Evolutionary conservation across 2,113 vertebrate genomes (phyloP).

Genomic region (Oryzias javanicus): DNA sequence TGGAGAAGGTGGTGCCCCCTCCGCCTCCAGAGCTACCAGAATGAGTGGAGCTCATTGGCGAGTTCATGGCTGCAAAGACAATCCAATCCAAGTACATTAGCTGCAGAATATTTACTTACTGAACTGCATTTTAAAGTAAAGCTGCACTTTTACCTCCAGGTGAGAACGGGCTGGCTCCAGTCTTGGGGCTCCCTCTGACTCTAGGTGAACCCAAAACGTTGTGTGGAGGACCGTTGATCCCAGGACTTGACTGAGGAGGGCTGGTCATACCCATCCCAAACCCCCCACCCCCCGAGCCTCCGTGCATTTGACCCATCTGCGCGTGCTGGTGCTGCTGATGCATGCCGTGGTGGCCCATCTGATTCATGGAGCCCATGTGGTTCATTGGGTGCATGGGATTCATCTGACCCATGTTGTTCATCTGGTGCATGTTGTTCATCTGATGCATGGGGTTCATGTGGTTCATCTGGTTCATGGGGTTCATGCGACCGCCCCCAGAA

Average conservation of each 20-base stretch:
- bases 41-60: conserved; percentile 86
- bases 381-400: conserved; percentile 53
- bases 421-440: conserved; percentile 47
- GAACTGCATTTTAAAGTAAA: background rate
- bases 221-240: conserved; percentile 83
- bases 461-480: conserved; percentile 53
- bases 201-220: conserved; percentile 91
- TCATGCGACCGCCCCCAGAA: conserved; percentile 61
- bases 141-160: conserved; percentile 83
- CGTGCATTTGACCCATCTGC: conserved; percentile 84
- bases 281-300: conserved; percentile 58
- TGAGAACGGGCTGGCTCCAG: conserved; percentile 89
- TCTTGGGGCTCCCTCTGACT: conserved; percentile 91
- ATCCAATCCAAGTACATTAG: too few species aligned
- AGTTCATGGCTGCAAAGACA: conserved; percentile 83
- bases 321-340: conserved; percentile 66
- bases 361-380: conserved; percentile 54
- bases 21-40: conserved; percentile 72
- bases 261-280: conserved; percentile 89
- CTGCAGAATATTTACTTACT: too few species aligned
- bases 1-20: conserved; percentile 85
- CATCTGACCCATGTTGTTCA: conserved; percentile 59
- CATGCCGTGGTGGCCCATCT: conserved; percentile 72
- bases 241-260: conserved; percentile 87
- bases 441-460: conserved; percentile 44